Evolutionary conservation across 1,140 invertebrate species (phyloP).

Genomic region (Drosophila lacteicornis): DNA sequence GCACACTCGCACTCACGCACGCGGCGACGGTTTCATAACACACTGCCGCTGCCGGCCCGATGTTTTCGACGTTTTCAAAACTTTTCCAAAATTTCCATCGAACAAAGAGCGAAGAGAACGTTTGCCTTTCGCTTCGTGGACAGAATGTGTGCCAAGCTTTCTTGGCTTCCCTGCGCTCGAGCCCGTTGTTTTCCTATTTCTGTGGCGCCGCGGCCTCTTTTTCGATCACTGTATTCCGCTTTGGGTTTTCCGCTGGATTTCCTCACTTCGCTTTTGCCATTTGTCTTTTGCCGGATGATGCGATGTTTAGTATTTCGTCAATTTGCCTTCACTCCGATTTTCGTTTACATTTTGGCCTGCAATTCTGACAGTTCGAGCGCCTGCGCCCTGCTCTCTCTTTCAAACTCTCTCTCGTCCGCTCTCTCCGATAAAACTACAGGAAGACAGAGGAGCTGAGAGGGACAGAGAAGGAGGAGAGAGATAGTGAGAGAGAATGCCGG

Average conservation of each 20-base stretch:
- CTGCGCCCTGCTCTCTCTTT: constrained; percentile 42
- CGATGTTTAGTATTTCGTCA: constrained; percentile 47
- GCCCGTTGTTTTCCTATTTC: constrained; percentile 26
- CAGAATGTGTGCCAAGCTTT: constrained; percentile 16
- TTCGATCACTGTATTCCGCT: not conserved
- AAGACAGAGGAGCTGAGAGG: not conserved
- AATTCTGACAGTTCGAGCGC: constrained; percentile 77
- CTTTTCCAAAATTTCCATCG: constrained; percentile 54
- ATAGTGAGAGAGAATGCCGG: constrained; percentile 17
- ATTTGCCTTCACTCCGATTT: constrained; percentile 58
- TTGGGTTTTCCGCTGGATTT: constrained; percentile 18
- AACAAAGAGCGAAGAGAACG: constrained; percentile 3
- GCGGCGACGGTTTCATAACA: constrained; percentile 51
- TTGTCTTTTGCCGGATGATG: constrained; percentile 12
- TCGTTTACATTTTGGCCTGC: constrained; percentile 76
- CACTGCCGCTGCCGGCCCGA: constrained; percentile 17
- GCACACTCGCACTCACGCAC: constrained; percentile 40
- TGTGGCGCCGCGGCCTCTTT: not conserved
- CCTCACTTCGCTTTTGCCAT: constrained; percentile 11
- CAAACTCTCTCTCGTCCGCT: not conserved
- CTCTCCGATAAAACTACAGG: constrained; percentile 1
- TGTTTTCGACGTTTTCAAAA: constrained; percentile 21
- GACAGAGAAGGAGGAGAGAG: not conserved
- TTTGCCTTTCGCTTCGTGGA: not conserved
- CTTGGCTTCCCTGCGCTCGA: constrained; percentile 5